Conservation (phyloP, 2,888 invertebrate species). For the Torymus tubicola region DNA sequence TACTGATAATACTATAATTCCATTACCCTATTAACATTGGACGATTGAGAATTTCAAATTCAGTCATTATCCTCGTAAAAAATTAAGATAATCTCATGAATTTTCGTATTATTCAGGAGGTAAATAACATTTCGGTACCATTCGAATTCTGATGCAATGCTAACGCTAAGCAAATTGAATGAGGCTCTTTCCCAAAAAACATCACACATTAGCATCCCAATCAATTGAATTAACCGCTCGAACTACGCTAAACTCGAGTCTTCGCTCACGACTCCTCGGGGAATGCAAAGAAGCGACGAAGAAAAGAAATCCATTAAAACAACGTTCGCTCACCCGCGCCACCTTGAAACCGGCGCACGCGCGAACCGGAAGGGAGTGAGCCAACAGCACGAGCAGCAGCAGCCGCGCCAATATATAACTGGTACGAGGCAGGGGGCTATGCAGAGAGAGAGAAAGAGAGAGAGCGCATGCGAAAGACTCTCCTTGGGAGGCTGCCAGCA, state of each 20-base stretch:
- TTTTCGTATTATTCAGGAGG: no score
- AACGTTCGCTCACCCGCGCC: conserved; percentile 25
- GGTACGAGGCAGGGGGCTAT: background rate
- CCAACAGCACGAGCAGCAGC: conserved; percentile 1
- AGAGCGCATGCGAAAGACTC: background rate
- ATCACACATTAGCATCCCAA: background rate
- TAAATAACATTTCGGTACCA: background rate
- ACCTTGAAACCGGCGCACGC: conserved; percentile 7
- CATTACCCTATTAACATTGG: no score
- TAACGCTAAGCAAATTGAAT: background rate
- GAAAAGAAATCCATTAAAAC: conserved; percentile 42
- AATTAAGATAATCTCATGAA: no score
- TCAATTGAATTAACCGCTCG: conserved; percentile 18
- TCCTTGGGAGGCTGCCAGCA: conserved; percentile 53
- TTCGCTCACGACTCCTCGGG: background rate
- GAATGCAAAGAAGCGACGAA: background rate
- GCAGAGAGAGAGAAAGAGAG: conserved; percentile 14
- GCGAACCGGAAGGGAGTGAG: conserved; percentile 12
- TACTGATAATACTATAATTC: no score
- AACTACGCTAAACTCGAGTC: background rate
- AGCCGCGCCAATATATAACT: conserved; percentile 29
- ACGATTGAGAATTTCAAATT: no score
- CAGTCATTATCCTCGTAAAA: no score
- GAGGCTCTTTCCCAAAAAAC: background rate
- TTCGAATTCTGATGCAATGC: background rate